A percentile compares a stretch with the other conserved stretches of the same genome.
Evolutionary conservation across 2,113 vertebrate genomes (phyloP).

Genomic region (Nothobranchius kuhntae): DNA sequence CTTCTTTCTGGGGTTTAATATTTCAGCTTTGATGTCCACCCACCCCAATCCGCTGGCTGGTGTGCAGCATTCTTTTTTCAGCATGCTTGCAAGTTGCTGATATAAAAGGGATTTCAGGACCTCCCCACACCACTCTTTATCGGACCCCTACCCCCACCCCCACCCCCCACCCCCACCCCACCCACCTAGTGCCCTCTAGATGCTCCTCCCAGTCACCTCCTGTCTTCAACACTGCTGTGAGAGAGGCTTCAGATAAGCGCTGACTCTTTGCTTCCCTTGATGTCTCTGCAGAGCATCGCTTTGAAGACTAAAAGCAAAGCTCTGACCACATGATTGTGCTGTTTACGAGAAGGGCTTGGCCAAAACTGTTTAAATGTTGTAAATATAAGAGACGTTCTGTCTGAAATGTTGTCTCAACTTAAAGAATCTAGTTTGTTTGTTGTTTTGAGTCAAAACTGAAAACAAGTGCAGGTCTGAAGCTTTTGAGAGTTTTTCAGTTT

Average conservation of each 20-base stretch:
- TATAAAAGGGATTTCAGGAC: conserved; percentile 59
- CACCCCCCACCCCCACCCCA: neutral
- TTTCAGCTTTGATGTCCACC: conserved; percentile 56
- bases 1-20: conserved; percentile 50
- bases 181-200: conserved; percentile 27
- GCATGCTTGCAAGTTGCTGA: conserved; percentile 41
- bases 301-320: conserved; percentile 58
- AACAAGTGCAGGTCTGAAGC: neutral
- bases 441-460: neutral
- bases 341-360: conserved; percentile 19
- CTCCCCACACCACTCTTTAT: conserved; percentile 56
- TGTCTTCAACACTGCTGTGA: conserved; percentile 47
- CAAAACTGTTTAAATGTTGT: neutral
- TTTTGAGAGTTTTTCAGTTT: neutral
- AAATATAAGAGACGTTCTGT: neutral
- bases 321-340: conserved; percentile 11
- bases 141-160: conserved; percentile 41
- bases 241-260: conserved; percentile 52
- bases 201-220: conserved; percentile 54
- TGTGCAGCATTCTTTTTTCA: conserved; percentile 42
- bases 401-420: neutral
- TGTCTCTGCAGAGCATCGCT: conserved; percentile 47
- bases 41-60: conserved; percentile 9
- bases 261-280: conserved; percentile 54
- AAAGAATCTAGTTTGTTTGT: neutral